Conservation (phyloP, 2,888 invertebrate genomes). For the Phytoseiulus persimilis region DNA sequence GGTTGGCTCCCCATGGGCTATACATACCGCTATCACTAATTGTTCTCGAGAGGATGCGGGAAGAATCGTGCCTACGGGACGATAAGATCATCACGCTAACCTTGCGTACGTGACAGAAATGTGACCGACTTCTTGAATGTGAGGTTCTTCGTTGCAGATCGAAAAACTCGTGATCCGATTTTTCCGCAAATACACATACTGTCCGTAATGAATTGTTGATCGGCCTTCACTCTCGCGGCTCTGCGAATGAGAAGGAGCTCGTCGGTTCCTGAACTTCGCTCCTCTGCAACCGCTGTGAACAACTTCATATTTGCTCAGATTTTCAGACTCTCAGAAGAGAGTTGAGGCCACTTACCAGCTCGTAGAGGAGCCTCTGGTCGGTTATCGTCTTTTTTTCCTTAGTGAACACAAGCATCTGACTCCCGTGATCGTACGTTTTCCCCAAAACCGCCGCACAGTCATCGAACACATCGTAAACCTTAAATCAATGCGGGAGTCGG, state of each 20-base stretch:
- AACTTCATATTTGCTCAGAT: no score
- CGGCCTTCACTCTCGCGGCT: conserved; percentile 17
- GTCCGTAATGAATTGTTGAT: background rate
- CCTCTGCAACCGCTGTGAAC: no score
- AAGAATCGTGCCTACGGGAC: no score
- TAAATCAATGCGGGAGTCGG: background rate
- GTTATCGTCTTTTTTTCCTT: background rate
- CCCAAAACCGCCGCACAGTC: background rate
- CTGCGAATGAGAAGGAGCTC: background rate
- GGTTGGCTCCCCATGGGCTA: no score
- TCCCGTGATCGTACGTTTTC: background rate
- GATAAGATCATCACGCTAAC: no score
- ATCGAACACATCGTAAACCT: conserved; percentile 31
- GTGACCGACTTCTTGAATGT: background rate
- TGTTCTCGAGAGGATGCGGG: no score
- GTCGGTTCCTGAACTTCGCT: no score
- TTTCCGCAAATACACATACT: conserved; percentile 9
- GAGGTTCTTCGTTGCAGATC: background rate
- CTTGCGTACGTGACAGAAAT: background rate
- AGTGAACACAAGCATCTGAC: conserved; percentile 17
- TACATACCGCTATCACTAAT: no score
- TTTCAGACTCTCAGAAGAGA: no score
- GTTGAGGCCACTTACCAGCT: conserved; percentile 7
- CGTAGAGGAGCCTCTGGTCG: background rate
- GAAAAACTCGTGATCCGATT: conserved; percentile 21